Base-by-base conservation (phyloP, 2,888 invertebrate species). In the Calliphora vomitoria region DNA sequence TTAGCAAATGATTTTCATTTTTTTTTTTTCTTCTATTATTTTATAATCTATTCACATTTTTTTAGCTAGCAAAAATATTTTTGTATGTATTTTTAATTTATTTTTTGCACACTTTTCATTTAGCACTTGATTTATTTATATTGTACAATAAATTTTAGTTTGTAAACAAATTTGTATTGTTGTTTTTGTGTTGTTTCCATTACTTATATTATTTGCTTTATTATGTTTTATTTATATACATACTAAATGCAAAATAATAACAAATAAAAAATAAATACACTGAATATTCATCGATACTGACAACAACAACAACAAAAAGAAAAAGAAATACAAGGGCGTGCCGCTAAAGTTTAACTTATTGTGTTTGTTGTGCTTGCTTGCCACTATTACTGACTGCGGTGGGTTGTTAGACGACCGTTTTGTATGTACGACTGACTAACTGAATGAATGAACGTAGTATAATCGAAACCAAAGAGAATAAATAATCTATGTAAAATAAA, bases 281-380 rank as follows among this genome's bases (percentile, higher is more conserved):
- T 72, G n/a, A 68, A 80, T 75, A 72, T 66, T 66, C 62, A 74
- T 55, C 60, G 66, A 78, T 80, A 79, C 71, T 82, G 53, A 53
- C 25, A 20, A 25, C 13, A 55, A 55, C n/a, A 55, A 20, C 79
- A 81, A 87, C 25, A 20, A 25, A 58, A 55, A 20, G n/a, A 8
- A 55, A 10, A 82, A 81, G 83, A 72, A 25, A 82, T 71, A 82
- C 79, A 87, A 87, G 87, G 87, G 87, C 82, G 87, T 87, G 87
- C 85, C 87, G 74, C 74, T 60, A 50, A 68, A 62, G 72, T 75
- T 82, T 69, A 44, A 69, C 74, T 75, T 58, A 15, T 82, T 68
- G 79, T 75, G 64, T 25, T 82, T 68, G 79, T 82, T 68, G 78
- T 80, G 79, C 85, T 82, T 82, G 68, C 62, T 76, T 87, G 87